Evolutionary conservation across 2,113 vertebrate species (phyloP).

Genomic region (Dolichotis patagonum): DNA sequence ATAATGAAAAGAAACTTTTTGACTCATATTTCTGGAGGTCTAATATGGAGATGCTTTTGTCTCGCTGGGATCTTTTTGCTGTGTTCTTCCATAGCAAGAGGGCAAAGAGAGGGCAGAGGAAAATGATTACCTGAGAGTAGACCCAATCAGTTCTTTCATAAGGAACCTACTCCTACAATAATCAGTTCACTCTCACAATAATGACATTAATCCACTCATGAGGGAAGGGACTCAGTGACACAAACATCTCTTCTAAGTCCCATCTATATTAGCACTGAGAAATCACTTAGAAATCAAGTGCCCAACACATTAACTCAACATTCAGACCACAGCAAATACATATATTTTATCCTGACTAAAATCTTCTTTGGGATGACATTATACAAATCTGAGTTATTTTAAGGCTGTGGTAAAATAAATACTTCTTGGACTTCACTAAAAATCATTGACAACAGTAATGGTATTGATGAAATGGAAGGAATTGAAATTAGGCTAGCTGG

Average conservation of each 20-base stretch:
- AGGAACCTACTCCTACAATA: background rate
- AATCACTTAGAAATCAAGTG: background rate
- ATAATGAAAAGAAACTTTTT: background rate
- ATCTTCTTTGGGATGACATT: background rate
- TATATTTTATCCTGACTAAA: background rate
- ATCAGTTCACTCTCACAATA: background rate
- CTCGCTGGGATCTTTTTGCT: background rate
- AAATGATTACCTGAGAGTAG: background rate
- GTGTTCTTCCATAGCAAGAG: background rate
- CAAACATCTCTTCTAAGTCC: background rate
- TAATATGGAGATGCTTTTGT: background rate
- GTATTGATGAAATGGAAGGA: background rate
- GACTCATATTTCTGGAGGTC: background rate
- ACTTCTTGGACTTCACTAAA: background rate
- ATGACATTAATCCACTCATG: background rate
- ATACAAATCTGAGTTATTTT: background rate
- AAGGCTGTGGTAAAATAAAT: background rate
- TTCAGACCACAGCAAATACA: background rate
- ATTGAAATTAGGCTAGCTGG: background rate
- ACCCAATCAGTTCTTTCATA: background rate
- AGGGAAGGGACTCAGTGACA: background rate
- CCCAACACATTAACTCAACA: background rate
- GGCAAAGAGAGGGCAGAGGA: background rate
- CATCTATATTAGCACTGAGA: no score
- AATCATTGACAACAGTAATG: background rate